phyloP scores from a whole-genome alignment of 1,140 invertebrate genomes.

The Hydropsyche tenuis region DNA sequence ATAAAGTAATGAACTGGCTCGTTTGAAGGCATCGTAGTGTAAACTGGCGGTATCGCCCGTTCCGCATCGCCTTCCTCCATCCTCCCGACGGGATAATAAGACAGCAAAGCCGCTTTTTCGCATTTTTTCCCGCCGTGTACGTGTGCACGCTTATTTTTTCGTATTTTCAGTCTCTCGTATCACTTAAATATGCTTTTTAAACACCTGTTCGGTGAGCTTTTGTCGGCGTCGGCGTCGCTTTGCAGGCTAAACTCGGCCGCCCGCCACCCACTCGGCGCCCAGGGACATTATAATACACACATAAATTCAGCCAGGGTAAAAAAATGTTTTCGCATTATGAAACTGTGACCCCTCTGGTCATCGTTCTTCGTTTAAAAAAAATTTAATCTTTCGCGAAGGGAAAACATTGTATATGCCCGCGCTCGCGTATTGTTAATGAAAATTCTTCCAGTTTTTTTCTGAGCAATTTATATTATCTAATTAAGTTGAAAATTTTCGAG shows the following conservation, averaged over 20 bases:
- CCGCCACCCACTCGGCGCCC: neutral
- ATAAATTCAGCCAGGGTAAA: neutral
- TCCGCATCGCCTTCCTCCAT: neutral
- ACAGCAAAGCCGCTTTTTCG: neutral
- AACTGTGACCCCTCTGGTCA: slow-evolving; percentile 10
- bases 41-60: slow-evolving; percentile 3
- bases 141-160: neutral
- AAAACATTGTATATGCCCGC: too few species aligned
- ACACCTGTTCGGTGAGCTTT: slow-evolving; percentile 10
- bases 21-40: slow-evolving; percentile 6
- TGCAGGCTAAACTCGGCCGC: neutral
- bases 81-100: neutral
- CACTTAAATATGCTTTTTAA: slow-evolving; percentile 24
- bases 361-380: slow-evolving; percentile 21
- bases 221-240: neutral
- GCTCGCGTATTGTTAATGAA: too few species aligned
- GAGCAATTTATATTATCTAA: too few species aligned
- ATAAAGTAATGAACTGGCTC: slow-evolving; percentile 20
- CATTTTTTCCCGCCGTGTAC: neutral
- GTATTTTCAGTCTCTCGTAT: neutral
- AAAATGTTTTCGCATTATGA: neutral
- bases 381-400: neutral
- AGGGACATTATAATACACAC: slow-evolving; percentile 9
- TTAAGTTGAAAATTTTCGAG: too few species aligned
- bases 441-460: too few species aligned